Percentiles rank a stretch among this genome's conserved stretches.
Conservation (phyloP, 2,113 vertebrate genomes). For the Ariopsis seemanni region DNA sequence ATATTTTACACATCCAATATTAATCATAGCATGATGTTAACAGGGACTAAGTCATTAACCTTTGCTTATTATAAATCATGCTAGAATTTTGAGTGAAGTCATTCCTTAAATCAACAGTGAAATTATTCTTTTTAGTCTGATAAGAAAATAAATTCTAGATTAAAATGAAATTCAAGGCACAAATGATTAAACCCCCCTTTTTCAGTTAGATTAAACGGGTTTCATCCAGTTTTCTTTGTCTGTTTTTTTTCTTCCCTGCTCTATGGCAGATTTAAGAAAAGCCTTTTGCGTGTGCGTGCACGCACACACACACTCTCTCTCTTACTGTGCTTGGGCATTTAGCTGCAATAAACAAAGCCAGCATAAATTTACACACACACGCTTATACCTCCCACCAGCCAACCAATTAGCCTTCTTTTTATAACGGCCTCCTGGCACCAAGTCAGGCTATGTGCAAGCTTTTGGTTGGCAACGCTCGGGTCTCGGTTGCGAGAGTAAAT, state of each 20-base stretch:
- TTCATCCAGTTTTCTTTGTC: not conserved
- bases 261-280: not conserved
- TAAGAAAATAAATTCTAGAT: not conserved
- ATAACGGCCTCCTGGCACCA: not conserved
- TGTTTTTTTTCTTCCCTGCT: not conserved
- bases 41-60: not conserved
- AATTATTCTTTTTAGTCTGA: not conserved
- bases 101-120: not conserved
- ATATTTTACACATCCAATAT: not conserved
- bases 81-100: not conserved
- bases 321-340: not conserved
- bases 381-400: not conserved
- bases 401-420: constrained; percentile 32
- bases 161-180: not conserved
- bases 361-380: constrained; percentile 1
- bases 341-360: constrained; percentile 29
- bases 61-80: not conserved
- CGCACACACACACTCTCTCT: not conserved
- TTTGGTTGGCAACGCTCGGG: not conserved
- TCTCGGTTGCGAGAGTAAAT: not conserved
- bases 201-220: not conserved
- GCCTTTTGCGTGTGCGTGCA: not conserved
- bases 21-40: not conserved
- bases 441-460: constrained; percentile 3
- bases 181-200: not conserved